Conservation (phyloP, 2,113 vertebrate species). For the Rana temporaria region DNA sequence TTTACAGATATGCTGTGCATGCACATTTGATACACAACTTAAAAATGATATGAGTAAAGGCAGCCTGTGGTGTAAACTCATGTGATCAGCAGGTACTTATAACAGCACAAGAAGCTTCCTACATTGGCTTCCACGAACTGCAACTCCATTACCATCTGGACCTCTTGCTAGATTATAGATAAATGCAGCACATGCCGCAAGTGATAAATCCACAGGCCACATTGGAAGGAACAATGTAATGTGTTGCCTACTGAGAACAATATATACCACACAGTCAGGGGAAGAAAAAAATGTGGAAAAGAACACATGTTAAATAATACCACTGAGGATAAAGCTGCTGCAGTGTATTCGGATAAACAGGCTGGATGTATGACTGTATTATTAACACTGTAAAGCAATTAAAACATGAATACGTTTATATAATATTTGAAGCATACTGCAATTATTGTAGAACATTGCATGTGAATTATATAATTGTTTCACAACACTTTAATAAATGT, state of each 20-base stretch:
- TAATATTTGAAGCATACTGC: too few species aligned
- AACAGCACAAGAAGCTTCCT: slow-evolving; percentile 33
- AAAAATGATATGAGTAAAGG: slow-evolving; percentile 33
- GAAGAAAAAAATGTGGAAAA: slow-evolving; percentile 21
- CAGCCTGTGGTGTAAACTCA: slow-evolving; percentile 34
- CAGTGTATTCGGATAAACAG: background rate
- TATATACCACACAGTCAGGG: slow-evolving; percentile 6
- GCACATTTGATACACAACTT: slow-evolving; percentile 11
- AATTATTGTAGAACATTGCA: too few species aligned
- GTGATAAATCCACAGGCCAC: slow-evolving; percentile 45
- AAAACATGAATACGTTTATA: too few species aligned
- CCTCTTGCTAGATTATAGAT: slow-evolving; percentile 34
- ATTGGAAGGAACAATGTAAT: slow-evolving; percentile 26
- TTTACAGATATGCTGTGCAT: slow-evolving; percentile 1
- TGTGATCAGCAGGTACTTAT: slow-evolving; percentile 41
- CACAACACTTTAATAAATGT: too few species aligned
- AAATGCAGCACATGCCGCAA: slow-evolving; percentile 44
- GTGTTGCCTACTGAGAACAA: slow-evolving; percentile 37
- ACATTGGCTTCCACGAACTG: slow-evolving; percentile 13
- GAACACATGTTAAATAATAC: slow-evolving; percentile 11
- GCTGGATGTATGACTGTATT: too few species aligned
- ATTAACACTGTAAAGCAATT: too few species aligned
- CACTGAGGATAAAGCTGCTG: background rate
- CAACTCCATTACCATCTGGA: slow-evolving; percentile 44
- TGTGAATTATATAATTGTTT: too few species aligned